Evolutionary conservation across 2,888 invertebrate species (phyloP).

Genomic region (Campaea margaritaria): DNA sequence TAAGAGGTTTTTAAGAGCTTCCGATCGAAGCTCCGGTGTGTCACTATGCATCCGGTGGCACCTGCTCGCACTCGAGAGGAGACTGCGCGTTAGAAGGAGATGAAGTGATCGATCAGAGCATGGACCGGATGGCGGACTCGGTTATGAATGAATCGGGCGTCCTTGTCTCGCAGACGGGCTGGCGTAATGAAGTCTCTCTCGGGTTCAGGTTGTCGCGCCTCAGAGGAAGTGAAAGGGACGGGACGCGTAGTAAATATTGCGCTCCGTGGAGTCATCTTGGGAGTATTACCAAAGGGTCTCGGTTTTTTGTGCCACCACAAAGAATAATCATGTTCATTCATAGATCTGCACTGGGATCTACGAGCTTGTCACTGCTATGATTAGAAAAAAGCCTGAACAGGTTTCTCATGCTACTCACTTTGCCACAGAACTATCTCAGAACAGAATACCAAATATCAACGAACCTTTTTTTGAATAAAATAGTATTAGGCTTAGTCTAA

Average conservation of each 20-base stretch:
- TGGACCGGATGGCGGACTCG: constrained; percentile 83
- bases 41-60: constrained; percentile 78
- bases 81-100: constrained; percentile 81
- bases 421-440: constrained; percentile 1
- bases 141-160: constrained; percentile 83
- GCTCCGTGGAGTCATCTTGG: constrained; percentile 66
- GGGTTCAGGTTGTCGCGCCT: constrained; percentile 79
- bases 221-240: constrained; percentile 85
- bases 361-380: constrained; percentile 24
- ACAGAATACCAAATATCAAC: neutral
- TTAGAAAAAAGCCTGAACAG: constrained; percentile 30
- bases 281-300: constrained; percentile 73
- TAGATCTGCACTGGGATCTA: constrained; percentile 54
- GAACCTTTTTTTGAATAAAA: neutral
- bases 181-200: constrained; percentile 67
- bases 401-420: constrained; percentile 17
- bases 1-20: constrained; percentile 72
- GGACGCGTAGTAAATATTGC: constrained; percentile 84
- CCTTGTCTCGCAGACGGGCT: constrained; percentile 63
- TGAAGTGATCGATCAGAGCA: constrained; percentile 79
- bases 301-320: constrained; percentile 74
- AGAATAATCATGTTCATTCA: constrained; percentile 73
- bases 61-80: constrained; percentile 81
- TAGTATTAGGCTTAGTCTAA: neutral
- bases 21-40: constrained; percentile 73